These are phyloP conservation scores for Bubo scandiacus DNA, from an alignment of 2,113 vertebrate genomes.

Conservation along the genomic window DNA sequence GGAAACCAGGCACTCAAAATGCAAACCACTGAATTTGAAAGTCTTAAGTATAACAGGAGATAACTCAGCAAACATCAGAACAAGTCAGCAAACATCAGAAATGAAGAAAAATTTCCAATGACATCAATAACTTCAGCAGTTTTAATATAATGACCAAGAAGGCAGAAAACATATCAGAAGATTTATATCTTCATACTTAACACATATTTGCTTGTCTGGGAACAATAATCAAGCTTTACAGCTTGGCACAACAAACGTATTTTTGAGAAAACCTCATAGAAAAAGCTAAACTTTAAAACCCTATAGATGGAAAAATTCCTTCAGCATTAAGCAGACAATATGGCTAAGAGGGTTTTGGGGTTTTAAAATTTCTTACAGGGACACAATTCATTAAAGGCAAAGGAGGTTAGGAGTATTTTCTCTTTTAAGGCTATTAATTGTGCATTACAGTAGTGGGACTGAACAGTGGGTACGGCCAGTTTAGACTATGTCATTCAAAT, in stretches of 20 bases:
- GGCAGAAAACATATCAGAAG: background rate
- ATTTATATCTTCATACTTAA: background rate
- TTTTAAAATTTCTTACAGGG: background rate
- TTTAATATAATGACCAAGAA: background rate
- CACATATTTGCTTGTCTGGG: background rate
- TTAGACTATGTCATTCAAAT: background rate
- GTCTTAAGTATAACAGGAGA: background rate
- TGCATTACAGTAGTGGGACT: background rate
- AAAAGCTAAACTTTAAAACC: background rate
- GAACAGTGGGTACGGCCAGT: background rate
- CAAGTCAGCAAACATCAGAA: background rate
- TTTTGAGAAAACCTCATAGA: background rate
- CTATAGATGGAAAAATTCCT: background rate
- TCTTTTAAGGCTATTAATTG: background rate
- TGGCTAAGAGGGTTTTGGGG: accelerated
- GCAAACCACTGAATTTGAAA: background rate
- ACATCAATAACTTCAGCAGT: background rate
- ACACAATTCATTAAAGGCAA: background rate
- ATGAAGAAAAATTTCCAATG: background rate
- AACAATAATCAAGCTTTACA: background rate
- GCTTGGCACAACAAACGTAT: background rate
- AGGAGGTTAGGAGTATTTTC: background rate
- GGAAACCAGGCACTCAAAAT: background rate
- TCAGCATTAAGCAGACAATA: background rate
- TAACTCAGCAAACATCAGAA: background rate